phyloP scores from a whole-genome alignment of 2,888 invertebrate species.

The Dasysyrphus albostriatus region DNA sequence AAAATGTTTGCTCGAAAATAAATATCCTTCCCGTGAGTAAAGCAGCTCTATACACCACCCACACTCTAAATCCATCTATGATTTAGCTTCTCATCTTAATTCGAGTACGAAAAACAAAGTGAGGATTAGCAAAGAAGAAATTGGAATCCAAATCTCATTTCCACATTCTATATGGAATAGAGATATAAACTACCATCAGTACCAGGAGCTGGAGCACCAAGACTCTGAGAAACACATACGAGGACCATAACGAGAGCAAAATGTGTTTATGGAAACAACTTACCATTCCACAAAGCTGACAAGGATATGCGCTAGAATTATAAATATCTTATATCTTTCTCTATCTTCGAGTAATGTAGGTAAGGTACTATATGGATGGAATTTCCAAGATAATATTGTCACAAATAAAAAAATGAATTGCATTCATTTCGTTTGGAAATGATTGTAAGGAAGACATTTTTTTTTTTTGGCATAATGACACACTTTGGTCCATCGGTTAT shows the following conservation, averaged over 20 bases:
- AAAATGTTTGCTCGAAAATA: constrained; percentile 1
- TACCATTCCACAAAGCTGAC: background rate
- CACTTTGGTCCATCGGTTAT: too few relatives aligned
- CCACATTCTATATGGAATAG: constrained; percentile 9
- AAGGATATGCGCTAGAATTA: constrained; percentile 41
- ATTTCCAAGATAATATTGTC: constrained; percentile 52
- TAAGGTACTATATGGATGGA: background rate
- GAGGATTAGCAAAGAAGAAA: constrained; percentile 57
- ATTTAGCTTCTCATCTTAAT: background rate
- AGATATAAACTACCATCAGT: background rate
- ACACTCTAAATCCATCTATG: constrained; percentile 2
- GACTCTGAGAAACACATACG: background rate
- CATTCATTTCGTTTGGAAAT: constrained; percentile 15
- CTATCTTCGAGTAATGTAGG: too few relatives aligned
- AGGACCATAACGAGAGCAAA: background rate
- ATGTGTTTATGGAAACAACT: constrained; percentile 16
- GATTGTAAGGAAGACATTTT: background rate
- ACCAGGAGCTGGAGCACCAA: background rate
- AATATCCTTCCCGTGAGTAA: constrained; percentile 3
- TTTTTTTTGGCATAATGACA: background rate
- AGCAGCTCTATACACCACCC: background rate
- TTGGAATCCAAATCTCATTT: constrained; percentile 58
- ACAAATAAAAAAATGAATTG: constrained; percentile 62
- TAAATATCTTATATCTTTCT: background rate
- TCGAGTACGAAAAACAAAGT: constrained; percentile 45